These are phyloP conservation scores for Helobdella robusta DNA, from an alignment of 2,888 invertebrate species.

Conservation along the genomic window DNA sequence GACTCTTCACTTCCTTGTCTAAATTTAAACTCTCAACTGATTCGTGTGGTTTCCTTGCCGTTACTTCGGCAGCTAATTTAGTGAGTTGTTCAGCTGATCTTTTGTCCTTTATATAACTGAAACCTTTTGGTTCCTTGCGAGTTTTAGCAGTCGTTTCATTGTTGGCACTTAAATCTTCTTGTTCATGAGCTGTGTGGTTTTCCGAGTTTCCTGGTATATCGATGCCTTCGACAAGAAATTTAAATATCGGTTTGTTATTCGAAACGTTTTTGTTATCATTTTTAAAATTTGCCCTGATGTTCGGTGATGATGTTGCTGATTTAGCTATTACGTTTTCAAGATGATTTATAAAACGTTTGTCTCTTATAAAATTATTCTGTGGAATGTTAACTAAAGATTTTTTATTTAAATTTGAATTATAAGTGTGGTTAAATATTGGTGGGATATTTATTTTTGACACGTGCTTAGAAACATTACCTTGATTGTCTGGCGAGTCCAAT, in stretches of 20 bases:
- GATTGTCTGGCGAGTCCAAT: too few relatives aligned
- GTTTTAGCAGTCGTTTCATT: neutral
- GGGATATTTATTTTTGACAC: too few relatives aligned
- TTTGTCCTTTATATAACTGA: constrained; percentile 34
- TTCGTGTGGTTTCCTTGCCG: constrained; percentile 33
- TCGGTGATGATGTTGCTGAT: neutral
- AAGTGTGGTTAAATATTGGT: too few relatives aligned
- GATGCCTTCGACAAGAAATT: constrained; percentile 35
- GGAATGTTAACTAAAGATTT: constrained; percentile 17
- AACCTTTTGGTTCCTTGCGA: constrained; percentile 28
- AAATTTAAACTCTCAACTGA: constrained; percentile 24
- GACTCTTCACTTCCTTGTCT: constrained; percentile 5
- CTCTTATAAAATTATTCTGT: constrained; percentile 13
- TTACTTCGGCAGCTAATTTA: constrained; percentile 31
- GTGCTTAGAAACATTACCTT: too few relatives aligned
- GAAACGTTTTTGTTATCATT: too few relatives aligned
- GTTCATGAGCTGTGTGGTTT: neutral
- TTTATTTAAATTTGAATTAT: too few relatives aligned
- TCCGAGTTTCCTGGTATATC: constrained; percentile 30
- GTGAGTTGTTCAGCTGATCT: constrained; percentile 30
- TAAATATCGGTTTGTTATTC: constrained; percentile 26
- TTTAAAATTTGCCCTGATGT: too few relatives aligned
- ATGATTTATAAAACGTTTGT: constrained; percentile 14
- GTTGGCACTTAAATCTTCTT: neutral
- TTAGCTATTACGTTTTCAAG: constrained; percentile 19